Percentiles rank a stretch among this genome's conserved stretches.
These are phyloP conservation scores for Callopanchax toddi DNA, from an alignment of 2,113 vertebrate genomes.

Conservation along the genomic window DNA sequence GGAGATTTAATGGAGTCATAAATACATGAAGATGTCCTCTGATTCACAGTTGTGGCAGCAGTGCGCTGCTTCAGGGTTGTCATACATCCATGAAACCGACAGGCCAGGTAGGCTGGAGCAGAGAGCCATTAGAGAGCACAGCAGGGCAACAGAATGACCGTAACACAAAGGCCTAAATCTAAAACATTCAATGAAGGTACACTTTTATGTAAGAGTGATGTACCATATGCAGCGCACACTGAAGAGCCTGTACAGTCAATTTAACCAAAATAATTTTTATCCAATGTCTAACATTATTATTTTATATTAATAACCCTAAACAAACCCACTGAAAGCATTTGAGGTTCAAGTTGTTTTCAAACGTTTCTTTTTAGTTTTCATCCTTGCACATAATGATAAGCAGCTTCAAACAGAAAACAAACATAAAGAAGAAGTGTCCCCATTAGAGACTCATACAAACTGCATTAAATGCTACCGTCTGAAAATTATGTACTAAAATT, in stretches of 20 bases:
- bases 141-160: not conserved
- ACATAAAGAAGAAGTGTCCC: too few relatives aligned
- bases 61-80: conserved; percentile 62
- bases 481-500: too few relatives aligned
- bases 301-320: not conserved
- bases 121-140: conserved; percentile 19
- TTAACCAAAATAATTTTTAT: too few relatives aligned
- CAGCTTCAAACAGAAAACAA: too few relatives aligned
- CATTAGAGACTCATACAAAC: too few relatives aligned
- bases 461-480: too few relatives aligned
- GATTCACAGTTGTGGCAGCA: conserved; percentile 43
- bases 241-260: not conserved
- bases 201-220: too few relatives aligned
- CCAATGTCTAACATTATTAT: too few relatives aligned
- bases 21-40: conserved; percentile 64
- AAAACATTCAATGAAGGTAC: not conserved
- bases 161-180: conserved; percentile 10
- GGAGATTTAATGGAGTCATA: conserved; percentile 75
- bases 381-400: too few relatives aligned
- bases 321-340: not conserved
- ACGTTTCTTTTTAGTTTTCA: too few relatives aligned
- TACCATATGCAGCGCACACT: not conserved
- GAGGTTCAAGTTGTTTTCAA: not conserved
- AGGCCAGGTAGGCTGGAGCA: conserved; percentile 21
- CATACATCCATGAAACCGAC: conserved; percentile 56